phyloP scores from a whole-genome alignment of 1,140 invertebrate genomes.

The Micrasema minimum region DNA sequence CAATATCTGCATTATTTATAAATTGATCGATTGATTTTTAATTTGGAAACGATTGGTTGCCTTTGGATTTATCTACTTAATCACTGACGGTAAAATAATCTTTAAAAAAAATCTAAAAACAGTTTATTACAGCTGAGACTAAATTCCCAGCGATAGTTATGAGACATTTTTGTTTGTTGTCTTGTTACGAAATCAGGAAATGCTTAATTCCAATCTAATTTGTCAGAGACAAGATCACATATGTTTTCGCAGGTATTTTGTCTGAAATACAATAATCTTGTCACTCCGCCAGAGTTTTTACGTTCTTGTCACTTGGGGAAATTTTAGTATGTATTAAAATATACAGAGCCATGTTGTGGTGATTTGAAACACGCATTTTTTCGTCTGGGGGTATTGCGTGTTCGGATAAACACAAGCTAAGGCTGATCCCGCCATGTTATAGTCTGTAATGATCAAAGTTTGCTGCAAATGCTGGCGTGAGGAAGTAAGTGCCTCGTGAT shows the following conservation, averaged over 20 bases:
- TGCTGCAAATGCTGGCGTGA: conserved; percentile 14
- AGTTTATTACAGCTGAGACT: background rate
- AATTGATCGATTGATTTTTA: background rate
- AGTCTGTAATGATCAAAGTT: conserved; percentile 34
- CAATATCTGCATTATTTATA: background rate
- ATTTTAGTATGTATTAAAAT: background rate
- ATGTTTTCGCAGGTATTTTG: too few species aligned
- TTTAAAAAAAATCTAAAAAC: background rate
- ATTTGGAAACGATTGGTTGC: background rate
- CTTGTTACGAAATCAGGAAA: too few species aligned
- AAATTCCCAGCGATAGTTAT: background rate
- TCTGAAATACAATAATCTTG: background rate
- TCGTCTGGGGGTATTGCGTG: background rate
- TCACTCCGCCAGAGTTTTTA: background rate
- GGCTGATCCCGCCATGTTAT: conserved; percentile 1
- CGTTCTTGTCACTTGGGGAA: too few species aligned
- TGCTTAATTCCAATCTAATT: too few species aligned
- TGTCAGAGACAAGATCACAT: too few species aligned
- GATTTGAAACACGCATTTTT: background rate
- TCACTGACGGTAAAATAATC: too few species aligned
- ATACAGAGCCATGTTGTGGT: background rate
- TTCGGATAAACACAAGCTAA: conserved; percentile 9
- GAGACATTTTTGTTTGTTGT: too few species aligned
- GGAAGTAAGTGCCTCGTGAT: conserved; percentile 2
- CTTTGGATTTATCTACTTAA: background rate